Percentiles rank a stretch among this genome's conserved stretches.
Evolutionary conservation across 2,113 vertebrate genomes (phyloP).

Genomic region (Pterocles gutturalis): DNA sequence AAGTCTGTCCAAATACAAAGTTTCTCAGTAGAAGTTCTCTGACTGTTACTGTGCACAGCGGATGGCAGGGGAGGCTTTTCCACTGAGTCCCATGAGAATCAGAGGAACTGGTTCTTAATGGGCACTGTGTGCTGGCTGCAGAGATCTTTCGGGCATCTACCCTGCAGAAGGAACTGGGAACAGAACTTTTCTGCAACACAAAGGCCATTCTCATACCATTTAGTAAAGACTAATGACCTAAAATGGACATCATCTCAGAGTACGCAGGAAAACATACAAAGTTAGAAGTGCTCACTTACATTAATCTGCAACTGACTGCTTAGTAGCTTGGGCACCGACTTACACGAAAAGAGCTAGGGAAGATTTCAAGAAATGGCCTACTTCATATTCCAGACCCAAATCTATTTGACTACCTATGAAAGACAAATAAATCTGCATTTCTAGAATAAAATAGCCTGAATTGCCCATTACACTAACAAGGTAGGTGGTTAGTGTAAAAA

Average conservation of each 20-base stretch:
- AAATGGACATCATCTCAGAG: neutral
- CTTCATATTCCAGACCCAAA: neutral
- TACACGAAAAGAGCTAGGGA: neutral
- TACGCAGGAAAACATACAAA: neutral
- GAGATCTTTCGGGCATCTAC: neutral
- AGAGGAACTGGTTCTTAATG: neutral
- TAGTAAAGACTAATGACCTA: neutral
- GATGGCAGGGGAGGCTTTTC: neutral
- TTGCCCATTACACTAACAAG: neutral
- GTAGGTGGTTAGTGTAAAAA: neutral
- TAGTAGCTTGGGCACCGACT: neutral
- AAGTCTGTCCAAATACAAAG: neutral
- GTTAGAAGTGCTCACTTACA: neutral
- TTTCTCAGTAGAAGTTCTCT: neutral
- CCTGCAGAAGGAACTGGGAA: neutral
- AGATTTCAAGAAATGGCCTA: neutral
- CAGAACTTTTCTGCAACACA: neutral
- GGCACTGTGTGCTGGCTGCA: neutral
- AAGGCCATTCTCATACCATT: neutral
- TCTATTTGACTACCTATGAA: neutral
- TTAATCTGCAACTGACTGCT: neutral
- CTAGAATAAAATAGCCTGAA: neutral
- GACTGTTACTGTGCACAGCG: neutral
- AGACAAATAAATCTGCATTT: neutral
- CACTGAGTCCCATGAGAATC: neutral